Evolutionary conservation across 2,113 vertebrate species (phyloP).

Genomic region (Antennarius striatus): DNA sequence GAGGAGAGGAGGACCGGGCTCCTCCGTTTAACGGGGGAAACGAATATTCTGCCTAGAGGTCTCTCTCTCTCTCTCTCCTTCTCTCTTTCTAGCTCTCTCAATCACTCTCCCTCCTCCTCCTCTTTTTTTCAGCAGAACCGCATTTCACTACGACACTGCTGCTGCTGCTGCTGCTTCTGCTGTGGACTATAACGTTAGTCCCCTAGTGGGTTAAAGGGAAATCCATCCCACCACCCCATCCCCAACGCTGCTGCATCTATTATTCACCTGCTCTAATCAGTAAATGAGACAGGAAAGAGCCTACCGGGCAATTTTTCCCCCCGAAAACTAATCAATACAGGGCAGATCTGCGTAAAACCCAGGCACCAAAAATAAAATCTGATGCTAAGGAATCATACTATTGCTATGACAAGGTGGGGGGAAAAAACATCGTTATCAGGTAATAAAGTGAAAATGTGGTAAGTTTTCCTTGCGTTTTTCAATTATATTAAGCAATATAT

Average conservation of each 20-base stretch:
- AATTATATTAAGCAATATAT: too few relatives aligned
- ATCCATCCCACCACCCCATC: conserved; percentile 41
- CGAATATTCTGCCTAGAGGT: not conserved
- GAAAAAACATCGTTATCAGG: too few relatives aligned
- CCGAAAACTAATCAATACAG: not conserved
- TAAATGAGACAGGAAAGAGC: not conserved
- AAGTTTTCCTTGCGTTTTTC: too few relatives aligned
- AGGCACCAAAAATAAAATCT: too few relatives aligned
- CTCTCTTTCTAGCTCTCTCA: not conserved
- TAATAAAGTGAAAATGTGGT: too few relatives aligned
- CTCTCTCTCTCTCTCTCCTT: conserved; percentile 9
- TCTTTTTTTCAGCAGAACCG: conserved; percentile 45
- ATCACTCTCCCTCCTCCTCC: conserved; percentile 3
- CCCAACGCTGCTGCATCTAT: conserved; percentile 41
- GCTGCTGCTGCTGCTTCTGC: conserved; percentile 10
- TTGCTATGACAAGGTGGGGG: too few relatives aligned
- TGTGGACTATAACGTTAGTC: conserved; percentile 15
- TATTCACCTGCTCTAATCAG: conserved; percentile 18
- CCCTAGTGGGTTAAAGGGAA: conserved; percentile 48
- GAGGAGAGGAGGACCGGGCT: conserved; percentile 52
- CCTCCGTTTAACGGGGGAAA: conserved; percentile 32
- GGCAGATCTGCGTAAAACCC: not conserved
- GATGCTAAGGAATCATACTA: too few relatives aligned
- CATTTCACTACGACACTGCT: conserved; percentile 58
- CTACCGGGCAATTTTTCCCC: not conserved